These are phyloP conservation scores for Proisotoma minuta DNA, from an alignment of 2,888 invertebrate species.

Conservation along the genomic window DNA sequence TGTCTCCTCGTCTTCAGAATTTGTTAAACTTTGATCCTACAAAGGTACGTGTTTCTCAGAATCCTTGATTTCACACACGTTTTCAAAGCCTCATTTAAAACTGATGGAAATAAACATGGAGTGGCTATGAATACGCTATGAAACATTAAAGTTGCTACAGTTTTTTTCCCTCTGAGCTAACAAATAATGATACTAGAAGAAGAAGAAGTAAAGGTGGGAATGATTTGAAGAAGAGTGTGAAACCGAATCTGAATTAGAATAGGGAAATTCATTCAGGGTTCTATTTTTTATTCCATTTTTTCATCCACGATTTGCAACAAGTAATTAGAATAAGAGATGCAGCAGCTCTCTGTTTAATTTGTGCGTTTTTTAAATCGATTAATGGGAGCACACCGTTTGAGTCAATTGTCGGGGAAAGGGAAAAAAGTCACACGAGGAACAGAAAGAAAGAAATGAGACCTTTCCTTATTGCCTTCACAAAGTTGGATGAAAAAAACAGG, in stretches of 20 bases:
- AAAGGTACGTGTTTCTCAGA: neutral
- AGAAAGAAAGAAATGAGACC: neutral
- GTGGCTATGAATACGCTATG: too few relatives aligned
- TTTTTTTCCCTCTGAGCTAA: neutral
- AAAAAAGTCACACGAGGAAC: neutral
- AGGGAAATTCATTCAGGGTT: neutral
- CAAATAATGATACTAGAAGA: too few relatives aligned
- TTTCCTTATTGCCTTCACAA: neutral
- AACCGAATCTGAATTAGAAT: neutral
- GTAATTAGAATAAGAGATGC: neutral
- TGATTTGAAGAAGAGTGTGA: neutral
- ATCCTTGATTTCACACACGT: neutral
- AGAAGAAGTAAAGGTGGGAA: neutral
- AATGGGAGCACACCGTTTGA: neutral
- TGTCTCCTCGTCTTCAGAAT: neutral
- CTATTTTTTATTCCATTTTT: neutral
- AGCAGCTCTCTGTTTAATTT: constrained; percentile 1
- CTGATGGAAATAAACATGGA: neutral
- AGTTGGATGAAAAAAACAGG: neutral
- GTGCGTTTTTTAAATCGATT: constrained; percentile 2
- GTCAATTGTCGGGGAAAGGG: neutral
- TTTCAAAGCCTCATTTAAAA: neutral
- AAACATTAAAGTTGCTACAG: neutral
- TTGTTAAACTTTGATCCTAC: neutral
- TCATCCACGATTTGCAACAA: neutral